These are phyloP conservation scores for Mythimna lalbum DNA, from an alignment of 2,888 invertebrate species.

Conservation along the genomic window DNA sequence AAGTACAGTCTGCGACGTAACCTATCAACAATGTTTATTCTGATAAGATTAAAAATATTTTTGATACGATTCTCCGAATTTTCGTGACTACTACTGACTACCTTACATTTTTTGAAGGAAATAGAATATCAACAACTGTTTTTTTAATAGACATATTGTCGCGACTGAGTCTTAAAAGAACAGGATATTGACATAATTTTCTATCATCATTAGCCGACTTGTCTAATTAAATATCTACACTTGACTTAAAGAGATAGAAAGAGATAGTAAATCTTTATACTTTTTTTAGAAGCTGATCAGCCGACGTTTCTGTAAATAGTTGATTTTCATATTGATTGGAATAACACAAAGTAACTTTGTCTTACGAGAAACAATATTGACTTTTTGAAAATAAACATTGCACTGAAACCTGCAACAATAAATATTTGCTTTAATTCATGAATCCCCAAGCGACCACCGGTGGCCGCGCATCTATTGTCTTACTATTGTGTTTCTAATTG, in stretches of 20 bases:
- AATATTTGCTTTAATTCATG: constrained; percentile 20
- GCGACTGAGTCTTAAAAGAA: not conserved
- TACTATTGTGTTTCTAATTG: too few relatives aligned
- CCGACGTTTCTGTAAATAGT: constrained; percentile 9
- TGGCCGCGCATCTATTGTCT: too few relatives aligned
- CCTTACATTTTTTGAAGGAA: constrained; percentile 8
- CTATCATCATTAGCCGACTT: not conserved
- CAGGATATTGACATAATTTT: not conserved
- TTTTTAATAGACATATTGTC: constrained; percentile 9
- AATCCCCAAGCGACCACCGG: too few relatives aligned
- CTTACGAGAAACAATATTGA: not conserved
- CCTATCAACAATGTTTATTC: constrained; percentile 46
- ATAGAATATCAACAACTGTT: constrained; percentile 2
- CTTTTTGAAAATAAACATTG: constrained; percentile 17
- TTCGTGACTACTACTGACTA: constrained; percentile 26
- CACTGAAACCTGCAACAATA: constrained; percentile 3
- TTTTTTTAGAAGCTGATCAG: constrained; percentile 8
- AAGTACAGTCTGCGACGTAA: constrained; percentile 11
- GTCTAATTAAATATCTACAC: constrained; percentile 10
- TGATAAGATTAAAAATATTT: constrained; percentile 43
- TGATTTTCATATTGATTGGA: constrained; percentile 20
- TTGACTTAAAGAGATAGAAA: not conserved
- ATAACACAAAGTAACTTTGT: constrained; percentile 20
- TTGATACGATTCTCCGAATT: constrained; percentile 48
- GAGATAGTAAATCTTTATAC: not conserved